phyloP scores from a whole-genome alignment of 1,140 invertebrate genomes.

The Diachasmimorpha longicaudata region DNA sequence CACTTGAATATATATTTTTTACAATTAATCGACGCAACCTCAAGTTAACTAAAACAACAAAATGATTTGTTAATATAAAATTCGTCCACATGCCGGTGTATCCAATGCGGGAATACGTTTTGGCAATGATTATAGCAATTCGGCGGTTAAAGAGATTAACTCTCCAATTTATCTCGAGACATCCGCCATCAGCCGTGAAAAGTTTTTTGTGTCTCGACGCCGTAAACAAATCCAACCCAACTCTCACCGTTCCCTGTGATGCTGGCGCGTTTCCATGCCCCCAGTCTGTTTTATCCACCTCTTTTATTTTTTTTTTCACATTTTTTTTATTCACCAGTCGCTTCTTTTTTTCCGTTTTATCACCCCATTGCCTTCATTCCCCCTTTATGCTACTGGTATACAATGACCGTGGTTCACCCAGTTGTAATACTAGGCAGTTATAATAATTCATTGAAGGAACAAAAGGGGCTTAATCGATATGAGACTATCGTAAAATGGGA shows the following conservation, averaged over 20 bases:
- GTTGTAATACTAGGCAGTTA: not conserved
- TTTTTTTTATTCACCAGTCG: not conserved
- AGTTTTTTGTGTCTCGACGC: slow-evolving; percentile 31
- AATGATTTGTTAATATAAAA: not conserved
- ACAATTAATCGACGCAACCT: too few relatives aligned
- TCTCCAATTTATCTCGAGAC: slow-evolving; percentile 33
- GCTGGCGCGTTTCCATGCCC: slow-evolving; percentile 23
- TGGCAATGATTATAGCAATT: slow-evolving; percentile 25
- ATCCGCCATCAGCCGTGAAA: slow-evolving; percentile 28
- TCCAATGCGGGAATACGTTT: slow-evolving; percentile 1
- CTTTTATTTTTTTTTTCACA: slow-evolving; percentile 11
- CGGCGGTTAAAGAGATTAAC: slow-evolving; percentile 33
- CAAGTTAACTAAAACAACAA: too few relatives aligned
- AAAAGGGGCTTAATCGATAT: not conserved
- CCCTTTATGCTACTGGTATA: not conserved
- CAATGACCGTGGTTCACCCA: not conserved
- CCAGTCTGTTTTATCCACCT: slow-evolving; percentile 20
- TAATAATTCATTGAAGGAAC: not conserved
- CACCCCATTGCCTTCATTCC: not conserved
- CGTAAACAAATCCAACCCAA: slow-evolving; percentile 32
- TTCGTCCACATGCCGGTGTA: slow-evolving; percentile 1
- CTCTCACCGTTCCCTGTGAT: slow-evolving; percentile 1
- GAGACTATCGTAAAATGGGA: not conserved
- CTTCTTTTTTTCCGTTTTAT: not conserved
- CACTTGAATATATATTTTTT: too few relatives aligned